phyloP scores from a whole-genome alignment of 2,888 invertebrate species.

The Tortricodes alternella region DNA sequence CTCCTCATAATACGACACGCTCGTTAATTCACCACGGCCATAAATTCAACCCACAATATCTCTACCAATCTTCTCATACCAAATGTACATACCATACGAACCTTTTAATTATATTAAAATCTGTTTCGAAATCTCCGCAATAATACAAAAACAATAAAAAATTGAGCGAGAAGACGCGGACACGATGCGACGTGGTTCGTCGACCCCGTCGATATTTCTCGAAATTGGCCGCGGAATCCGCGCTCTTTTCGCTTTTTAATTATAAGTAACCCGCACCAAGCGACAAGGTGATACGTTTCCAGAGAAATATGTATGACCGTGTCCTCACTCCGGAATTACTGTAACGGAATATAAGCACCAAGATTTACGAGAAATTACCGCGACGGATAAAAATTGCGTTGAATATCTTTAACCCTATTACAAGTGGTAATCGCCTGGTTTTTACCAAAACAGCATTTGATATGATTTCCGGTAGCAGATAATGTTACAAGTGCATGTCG shows the following conservation, averaged over 20 bases:
- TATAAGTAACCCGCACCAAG: slow-evolving; percentile 74
- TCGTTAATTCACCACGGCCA: slow-evolving; percentile 23
- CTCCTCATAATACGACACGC: slow-evolving; percentile 26
- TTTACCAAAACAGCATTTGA: slow-evolving; percentile 22
- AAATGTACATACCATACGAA: slow-evolving; percentile 27
- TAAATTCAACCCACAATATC: slow-evolving; percentile 29
- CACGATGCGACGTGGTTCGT: slow-evolving; percentile 76
- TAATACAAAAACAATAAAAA: slow-evolving; percentile 67
- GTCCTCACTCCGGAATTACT: slow-evolving; percentile 65
- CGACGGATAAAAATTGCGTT: slow-evolving; percentile 55
- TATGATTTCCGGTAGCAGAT: slow-evolving; percentile 21
- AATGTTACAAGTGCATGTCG: slow-evolving; percentile 24
- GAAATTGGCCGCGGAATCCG: slow-evolving; percentile 77
- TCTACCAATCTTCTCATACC: slow-evolving; percentile 23
- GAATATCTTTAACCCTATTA: slow-evolving; percentile 33
- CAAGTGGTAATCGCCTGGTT: slow-evolving; percentile 14
- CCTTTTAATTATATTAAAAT: slow-evolving; percentile 43
- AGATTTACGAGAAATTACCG: slow-evolving; percentile 64
- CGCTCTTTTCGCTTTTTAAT: slow-evolving; percentile 81
- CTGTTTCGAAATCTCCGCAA: slow-evolving; percentile 58
- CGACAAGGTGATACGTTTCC: slow-evolving; percentile 78
- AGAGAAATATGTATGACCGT: slow-evolving; percentile 65
- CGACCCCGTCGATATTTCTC: slow-evolving; percentile 81
- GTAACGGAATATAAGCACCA: slow-evolving; percentile 72
- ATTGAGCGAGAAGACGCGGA: slow-evolving; percentile 67